Percentiles rank a stretch among this genome's conserved stretches.
These are phyloP conservation scores for Coelopa frigida DNA, from an alignment of 1,140 invertebrate genomes.

Conservation along the genomic window DNA sequence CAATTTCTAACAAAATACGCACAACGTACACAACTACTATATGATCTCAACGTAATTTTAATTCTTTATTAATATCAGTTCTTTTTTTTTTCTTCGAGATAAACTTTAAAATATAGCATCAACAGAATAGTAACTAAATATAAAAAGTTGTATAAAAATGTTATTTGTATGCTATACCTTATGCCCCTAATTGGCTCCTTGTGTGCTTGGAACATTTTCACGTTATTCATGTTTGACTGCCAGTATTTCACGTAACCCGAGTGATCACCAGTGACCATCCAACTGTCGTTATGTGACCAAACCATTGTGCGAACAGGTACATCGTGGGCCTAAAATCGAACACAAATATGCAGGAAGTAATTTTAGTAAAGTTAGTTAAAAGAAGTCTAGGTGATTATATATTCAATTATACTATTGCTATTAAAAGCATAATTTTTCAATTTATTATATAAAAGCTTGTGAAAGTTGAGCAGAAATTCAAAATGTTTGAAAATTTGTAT, in stretches of 20 bases:
- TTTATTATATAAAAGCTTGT: too few relatives aligned
- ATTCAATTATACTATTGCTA: not conserved
- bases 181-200: slow-evolving; percentile 98
- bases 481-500: slow-evolving; percentile 12
- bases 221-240: slow-evolving; percentile 99
- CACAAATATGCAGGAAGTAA: not conserved
- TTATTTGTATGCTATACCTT: slow-evolving; percentile 62
- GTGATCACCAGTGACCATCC: slow-evolving; percentile 99
- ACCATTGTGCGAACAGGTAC: slow-evolving; percentile 96
- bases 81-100: too few relatives aligned
- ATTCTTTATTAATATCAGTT: too few relatives aligned
- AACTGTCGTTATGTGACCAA: slow-evolving; percentile 98
- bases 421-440: slow-evolving; percentile 1
- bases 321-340: slow-evolving; percentile 78
- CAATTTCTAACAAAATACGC: too few relatives aligned
- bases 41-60: too few relatives aligned
- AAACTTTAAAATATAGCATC: too few relatives aligned
- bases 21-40: too few relatives aligned
- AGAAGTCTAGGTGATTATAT: not conserved
- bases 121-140: too few relatives aligned
- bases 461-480: too few relatives aligned
- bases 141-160: slow-evolving; percentile 12
- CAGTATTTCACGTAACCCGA: slow-evolving; percentile 99
- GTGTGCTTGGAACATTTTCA: slow-evolving; percentile 99
- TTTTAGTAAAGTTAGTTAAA: too few relatives aligned